Conservation (phyloP, 1,140 invertebrate genomes). For the Drosophila tristis region DNA sequence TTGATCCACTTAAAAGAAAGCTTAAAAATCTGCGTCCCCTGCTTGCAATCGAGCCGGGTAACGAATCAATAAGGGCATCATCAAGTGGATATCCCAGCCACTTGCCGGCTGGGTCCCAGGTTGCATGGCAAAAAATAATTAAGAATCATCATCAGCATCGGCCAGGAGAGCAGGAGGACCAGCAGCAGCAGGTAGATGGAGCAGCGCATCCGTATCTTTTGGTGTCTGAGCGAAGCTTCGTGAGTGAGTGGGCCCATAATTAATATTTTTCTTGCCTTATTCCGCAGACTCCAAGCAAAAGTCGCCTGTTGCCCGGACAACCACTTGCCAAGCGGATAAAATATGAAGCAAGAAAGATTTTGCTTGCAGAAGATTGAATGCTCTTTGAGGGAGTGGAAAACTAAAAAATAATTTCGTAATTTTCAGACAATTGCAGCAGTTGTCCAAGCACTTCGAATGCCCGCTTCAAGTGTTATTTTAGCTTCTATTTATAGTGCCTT, state of each 20-base stretch:
- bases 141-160: constrained; percentile 39
- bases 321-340: constrained; percentile 36
- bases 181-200: constrained; percentile 10
- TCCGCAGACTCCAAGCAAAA: constrained; percentile 28
- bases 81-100: constrained; percentile 31
- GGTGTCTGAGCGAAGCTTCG: constrained; percentile 1
- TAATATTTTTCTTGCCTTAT: constrained; percentile 59
- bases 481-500: too few relatives aligned
- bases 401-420: neutral
- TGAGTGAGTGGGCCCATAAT: constrained; percentile 61
- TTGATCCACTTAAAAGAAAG: constrained; percentile 39
- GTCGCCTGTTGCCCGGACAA: constrained; percentile 57
- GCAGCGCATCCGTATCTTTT: constrained; percentile 24
- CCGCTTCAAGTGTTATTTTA: too few relatives aligned
- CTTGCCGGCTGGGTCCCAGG: neutral
- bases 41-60: constrained; percentile 33
- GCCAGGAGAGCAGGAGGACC: too few relatives aligned
- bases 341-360: constrained; percentile 26
- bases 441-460: too few relatives aligned
- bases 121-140: constrained; percentile 51
- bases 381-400: neutral
- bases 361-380: constrained; percentile 5
- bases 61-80: constrained; percentile 47
- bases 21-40: constrained; percentile 15
- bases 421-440: too few relatives aligned